Conservation (phyloP, 2,888 invertebrate genomes). For the Drosophila maculinotata region DNA sequence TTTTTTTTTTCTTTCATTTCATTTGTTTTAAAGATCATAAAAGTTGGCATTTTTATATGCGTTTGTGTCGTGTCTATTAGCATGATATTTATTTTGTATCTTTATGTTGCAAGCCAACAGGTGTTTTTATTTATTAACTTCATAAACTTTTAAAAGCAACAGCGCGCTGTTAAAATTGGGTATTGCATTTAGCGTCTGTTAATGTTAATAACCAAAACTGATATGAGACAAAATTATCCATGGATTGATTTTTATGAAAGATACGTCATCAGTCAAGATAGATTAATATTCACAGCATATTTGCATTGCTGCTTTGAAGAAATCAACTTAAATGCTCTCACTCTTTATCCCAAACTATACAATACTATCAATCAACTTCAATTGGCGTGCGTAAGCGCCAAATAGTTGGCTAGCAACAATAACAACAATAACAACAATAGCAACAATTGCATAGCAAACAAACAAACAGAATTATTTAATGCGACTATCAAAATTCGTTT, state of each 20-base stretch:
- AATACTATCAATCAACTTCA: slow-evolving; percentile 73
- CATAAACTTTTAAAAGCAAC: slow-evolving; percentile 10
- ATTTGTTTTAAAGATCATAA: slow-evolving; percentile 46
- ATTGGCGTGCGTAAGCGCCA: slow-evolving; percentile 74
- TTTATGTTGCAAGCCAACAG: slow-evolving; percentile 19
- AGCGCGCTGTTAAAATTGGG: slow-evolving; percentile 13
- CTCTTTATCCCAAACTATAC: background rate
- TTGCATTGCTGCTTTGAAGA: background rate
- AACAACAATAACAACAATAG: slow-evolving; percentile 25
- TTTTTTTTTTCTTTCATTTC: slow-evolving; percentile 7
- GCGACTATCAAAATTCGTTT: slow-evolving; percentile 58
- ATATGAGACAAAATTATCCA: too few relatives aligned
- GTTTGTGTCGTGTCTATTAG: slow-evolving; percentile 32
- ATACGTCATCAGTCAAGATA: background rate
- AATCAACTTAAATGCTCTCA: slow-evolving; percentile 13
- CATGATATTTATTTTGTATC: slow-evolving; percentile 7
- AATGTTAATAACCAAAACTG: too few relatives aligned
- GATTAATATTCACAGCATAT: slow-evolving; percentile 19
- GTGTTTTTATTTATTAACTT: slow-evolving; percentile 11
- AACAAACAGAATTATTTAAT: slow-evolving; percentile 49
- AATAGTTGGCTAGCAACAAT: slow-evolving; percentile 61
- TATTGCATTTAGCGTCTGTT: slow-evolving; percentile 1
- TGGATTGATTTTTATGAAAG: too few relatives aligned
- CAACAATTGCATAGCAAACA: slow-evolving; percentile 47
- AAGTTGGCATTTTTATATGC: slow-evolving; percentile 45